Conservation (phyloP, 2,888 invertebrate species). For the Meteorus cinctellus region DNA sequence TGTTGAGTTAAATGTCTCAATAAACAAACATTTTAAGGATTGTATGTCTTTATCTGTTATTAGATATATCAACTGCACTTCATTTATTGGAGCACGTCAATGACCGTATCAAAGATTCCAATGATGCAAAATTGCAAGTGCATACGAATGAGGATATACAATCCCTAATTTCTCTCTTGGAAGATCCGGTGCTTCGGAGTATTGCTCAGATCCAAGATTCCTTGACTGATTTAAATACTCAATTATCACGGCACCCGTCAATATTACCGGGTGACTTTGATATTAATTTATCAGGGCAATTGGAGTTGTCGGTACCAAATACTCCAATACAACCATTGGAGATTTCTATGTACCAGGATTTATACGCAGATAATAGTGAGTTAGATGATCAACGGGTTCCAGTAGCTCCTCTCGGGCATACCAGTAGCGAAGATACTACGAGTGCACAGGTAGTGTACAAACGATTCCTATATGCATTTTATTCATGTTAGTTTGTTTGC, state of each 20-base stretch:
- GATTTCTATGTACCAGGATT: constrained; percentile 66
- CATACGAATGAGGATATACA: constrained; percentile 86
- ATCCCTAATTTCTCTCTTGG: constrained; percentile 86
- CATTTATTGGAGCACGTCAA: constrained; percentile 92
- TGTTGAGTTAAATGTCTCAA: no score
- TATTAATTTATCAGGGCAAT: constrained; percentile 84
- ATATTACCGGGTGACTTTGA: constrained; percentile 95
- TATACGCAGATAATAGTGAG: constrained; percentile 74
- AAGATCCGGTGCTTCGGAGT: constrained; percentile 93
- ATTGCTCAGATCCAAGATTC: constrained; percentile 95
- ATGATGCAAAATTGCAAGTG: constrained; percentile 86
- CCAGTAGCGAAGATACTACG: constrained; percentile 69
- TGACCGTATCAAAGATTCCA: constrained; percentile 87
- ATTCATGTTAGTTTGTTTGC: no score
- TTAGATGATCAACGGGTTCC: constrained; percentile 87
- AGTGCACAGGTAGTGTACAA: constrained; percentile 64
- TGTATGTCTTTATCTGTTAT: constrained; percentile 43
- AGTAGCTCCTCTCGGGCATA: constrained; percentile 79
- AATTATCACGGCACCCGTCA: constrained; percentile 92
- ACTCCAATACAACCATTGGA: constrained; percentile 66
- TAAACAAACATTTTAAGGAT: neutral
- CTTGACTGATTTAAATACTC: constrained; percentile 88
- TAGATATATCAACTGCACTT: constrained; percentile 91
- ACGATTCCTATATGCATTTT: no score
- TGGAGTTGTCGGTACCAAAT: constrained; percentile 69